phyloP scores from a whole-genome alignment of 2,113 vertebrate species.

The Hippocampus guttulatus region DNA sequence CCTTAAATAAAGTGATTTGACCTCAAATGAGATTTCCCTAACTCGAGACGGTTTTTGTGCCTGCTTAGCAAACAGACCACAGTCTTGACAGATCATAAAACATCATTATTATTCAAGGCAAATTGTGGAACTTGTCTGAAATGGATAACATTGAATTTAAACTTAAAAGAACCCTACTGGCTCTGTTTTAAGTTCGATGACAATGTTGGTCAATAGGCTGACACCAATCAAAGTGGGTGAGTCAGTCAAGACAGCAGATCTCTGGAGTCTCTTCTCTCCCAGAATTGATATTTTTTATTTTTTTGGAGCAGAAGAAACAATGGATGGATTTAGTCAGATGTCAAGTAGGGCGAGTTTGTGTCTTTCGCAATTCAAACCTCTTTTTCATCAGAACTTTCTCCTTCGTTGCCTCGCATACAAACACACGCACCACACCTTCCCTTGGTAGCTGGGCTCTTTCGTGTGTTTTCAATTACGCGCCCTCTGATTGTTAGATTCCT shows the following conservation, averaged over 20 bases:
- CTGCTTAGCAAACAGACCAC: not conserved
- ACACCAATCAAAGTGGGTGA: slow-evolving; percentile 2
- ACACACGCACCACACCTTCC: slow-evolving; percentile 44
- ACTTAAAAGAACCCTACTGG: not conserved
- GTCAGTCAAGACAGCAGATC: slow-evolving; percentile 52
- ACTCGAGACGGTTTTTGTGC: not conserved
- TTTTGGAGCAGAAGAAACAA: slow-evolving; percentile 75
- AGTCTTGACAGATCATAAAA: not conserved
- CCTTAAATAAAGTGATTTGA: not conserved
- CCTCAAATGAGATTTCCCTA: not conserved
- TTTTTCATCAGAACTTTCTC: slow-evolving; percentile 64
- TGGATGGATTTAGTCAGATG: slow-evolving; percentile 77
- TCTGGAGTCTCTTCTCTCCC: slow-evolving; percentile 44
- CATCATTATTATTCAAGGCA: not conserved
- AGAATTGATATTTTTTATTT: slow-evolving; percentile 68
- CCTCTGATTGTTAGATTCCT: slow-evolving; percentile 58
- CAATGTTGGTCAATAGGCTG: not conserved
- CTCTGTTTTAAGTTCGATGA: not conserved
- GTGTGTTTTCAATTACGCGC: slow-evolving; percentile 76
- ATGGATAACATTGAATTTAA: not conserved
- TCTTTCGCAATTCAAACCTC: slow-evolving; percentile 74
- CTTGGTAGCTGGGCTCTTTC: slow-evolving; percentile 63
- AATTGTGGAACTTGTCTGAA: not conserved
- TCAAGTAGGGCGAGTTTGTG: slow-evolving; percentile 72
- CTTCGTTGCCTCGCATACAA: slow-evolving; percentile 14